Base-by-base conservation (phyloP, 2,888 invertebrate species). In the Epiblema foenella region DNA sequence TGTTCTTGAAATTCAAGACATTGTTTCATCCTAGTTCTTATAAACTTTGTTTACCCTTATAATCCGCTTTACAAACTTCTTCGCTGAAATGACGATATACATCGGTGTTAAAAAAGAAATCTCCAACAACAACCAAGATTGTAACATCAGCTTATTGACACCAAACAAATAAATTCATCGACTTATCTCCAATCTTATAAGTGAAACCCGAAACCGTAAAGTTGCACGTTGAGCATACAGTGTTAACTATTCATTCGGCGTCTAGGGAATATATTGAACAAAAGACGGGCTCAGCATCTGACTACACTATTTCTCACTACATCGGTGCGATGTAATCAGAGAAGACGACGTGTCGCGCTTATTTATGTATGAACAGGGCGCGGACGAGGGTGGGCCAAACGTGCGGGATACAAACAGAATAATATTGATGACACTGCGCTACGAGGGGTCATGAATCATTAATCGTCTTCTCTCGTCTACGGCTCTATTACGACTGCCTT, bases 371-470 rank as follows among this genome's bases (percentile, higher is more conserved):
- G 93, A 91, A 88, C 86, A 82, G 90, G 93, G 91, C 89, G 90
- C 89, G 87, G 91, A 91, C 84, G 90, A 91, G 92, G 93, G 93
- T 90, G 91, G 91, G 85, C 91, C 87, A 85, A 88, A 88, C 88
- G 89, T 87, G 88, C 86, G 89, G 86, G 92, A 89, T 92, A 93
- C 93, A 93, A 93, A 93, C 93, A 92, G 93, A 93, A 93, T 93
- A 93, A 93, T 93, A 93, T 93, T 93, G 93, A 93, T 93, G 93
- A 93, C 93, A 93, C 90, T 89, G 88, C 90, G 89, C 91, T 89
- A 86, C 89, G 90, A 92, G 91, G 91, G 93, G 93, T 93, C 93
- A 93, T 93, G 93, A 93, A 93, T 93, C 93, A 93, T 93, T 93
- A 93, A 93, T 93, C 93, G 92, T 93, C 86, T 84, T 85, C 89